Evolutionary conservation across 1,140 invertebrate genomes (phyloP), one percentile per base, ranked within the genome.

Genomic region (Monomorium pharaonis): DNA sequence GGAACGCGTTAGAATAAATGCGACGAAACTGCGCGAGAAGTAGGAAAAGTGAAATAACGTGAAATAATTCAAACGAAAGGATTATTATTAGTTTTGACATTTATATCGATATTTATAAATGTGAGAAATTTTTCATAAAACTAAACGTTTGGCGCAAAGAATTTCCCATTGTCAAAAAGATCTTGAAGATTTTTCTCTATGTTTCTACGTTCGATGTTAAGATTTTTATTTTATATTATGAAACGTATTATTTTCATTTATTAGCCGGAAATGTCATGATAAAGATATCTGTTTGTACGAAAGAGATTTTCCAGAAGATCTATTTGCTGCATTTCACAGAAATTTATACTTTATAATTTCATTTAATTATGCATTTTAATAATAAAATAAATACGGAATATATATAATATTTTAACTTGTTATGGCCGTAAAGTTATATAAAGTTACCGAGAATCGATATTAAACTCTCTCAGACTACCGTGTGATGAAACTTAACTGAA

Each of bases 401-500:
- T n/a, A 16, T 67, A 70, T 14, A 83, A 72, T 33, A 24, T 47
- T 72, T 7, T 58, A 70, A n/a, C 72, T 33, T 47, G 27, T 18
- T 37, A 24, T 24, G 33, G 0, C 6, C 21, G 10, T 62, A 77
- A 60, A 81, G 37, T 21, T 33, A 56, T 30, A 72, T 9, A 81
- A 9, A 70, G 24, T 30, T 76, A 30, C 3, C 33, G 9, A 18
- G 27, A 74, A 67, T 21, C 9, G 16, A 58, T 60, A 72, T 70
- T 37, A 27, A 81, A 69, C 27, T 69, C n/a, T 69, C 21, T 27
- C 10, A 33, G 54, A 85, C 56, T 65, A 86, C 67, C 60, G 14
- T 54, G 56, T 54, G 72, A 58, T 58, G 63, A 54, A 21, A 54
- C 74, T 85, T 85, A 56, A 27, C 83, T 90, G 83, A 90, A 90